Conservation (phyloP, 2,797 vertebrate species). For the Sebastiscus tertius region DNA sequence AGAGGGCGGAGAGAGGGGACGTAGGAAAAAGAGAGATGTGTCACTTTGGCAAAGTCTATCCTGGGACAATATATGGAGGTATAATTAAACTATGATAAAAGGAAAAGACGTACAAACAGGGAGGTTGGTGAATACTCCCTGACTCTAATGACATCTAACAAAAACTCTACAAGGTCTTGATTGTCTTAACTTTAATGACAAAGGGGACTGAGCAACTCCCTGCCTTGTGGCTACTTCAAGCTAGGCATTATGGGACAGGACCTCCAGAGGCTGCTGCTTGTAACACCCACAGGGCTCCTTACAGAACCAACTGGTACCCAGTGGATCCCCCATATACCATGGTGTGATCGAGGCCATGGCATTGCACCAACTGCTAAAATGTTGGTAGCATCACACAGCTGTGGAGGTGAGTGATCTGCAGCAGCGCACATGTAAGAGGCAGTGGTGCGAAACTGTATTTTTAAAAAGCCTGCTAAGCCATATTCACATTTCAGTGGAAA, state of each 20-base stretch:
- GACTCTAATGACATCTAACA: conserved; percentile 28
- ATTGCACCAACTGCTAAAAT: neutral
- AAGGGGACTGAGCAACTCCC: conserved; percentile 62
- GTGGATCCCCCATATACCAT: neutral
- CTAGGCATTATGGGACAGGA: conserved; percentile 30
- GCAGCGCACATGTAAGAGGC: neutral
- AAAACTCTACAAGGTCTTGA: conserved; percentile 20
- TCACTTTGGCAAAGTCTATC: conserved; percentile 22
- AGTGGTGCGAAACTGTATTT: neutral
- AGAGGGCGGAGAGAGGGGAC: neutral
- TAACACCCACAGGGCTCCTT: conserved; percentile 13
- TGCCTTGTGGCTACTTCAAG: conserved; percentile 69
- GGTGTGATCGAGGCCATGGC: neutral
- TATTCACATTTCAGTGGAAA: conserved; percentile 13
- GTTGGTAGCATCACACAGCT: neutral
- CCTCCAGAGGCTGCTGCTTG: conserved; percentile 17
- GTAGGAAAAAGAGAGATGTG: neutral
- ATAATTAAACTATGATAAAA: conserved; percentile 43
- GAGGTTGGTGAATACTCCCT: conserved; percentile 31
- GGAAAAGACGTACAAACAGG: conserved; percentile 41
- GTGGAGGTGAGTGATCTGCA: neutral
- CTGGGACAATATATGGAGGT: conserved; percentile 20
- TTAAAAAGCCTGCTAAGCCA: neutral
- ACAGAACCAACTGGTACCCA: conserved; percentile 1
- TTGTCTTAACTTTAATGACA: conserved; percentile 39